These are phyloP conservation scores for Delichon dasypus DNA, from an alignment of 2,797 vertebrate genomes.

Conservation along the genomic window DNA sequence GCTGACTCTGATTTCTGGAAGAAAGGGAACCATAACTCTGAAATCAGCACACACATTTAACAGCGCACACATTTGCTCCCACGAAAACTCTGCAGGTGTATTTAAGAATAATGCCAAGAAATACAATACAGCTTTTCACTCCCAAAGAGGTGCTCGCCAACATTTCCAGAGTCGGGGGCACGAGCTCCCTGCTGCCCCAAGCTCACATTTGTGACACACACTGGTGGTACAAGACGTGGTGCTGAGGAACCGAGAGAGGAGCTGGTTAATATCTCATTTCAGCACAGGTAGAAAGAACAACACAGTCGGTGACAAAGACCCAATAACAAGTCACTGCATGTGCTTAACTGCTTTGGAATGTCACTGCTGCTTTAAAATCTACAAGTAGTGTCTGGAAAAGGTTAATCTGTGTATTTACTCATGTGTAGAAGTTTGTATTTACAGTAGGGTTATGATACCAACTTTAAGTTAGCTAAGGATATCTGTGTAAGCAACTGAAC, in stretches of 20 bases:
- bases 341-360: slow-evolving; percentile 61
- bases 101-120: not conserved
- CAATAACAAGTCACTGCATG: slow-evolving; percentile 44
- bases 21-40: not conserved
- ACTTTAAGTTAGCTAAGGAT: slow-evolving; percentile 73
- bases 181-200: not conserved
- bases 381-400: slow-evolving; percentile 71
- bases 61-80: not conserved
- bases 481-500: slow-evolving; percentile 71
- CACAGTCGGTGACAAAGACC: not conserved
- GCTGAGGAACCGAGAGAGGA: not conserved
- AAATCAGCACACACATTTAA: not conserved
- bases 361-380: slow-evolving; percentile 70
- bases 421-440: slow-evolving; percentile 75
- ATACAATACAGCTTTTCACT: not conserved
- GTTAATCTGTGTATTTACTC: slow-evolving; percentile 75
- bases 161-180: not conserved
- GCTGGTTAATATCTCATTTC: slow-evolving; percentile 4
- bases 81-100: not conserved
- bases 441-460: slow-evolving; percentile 72
- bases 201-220: not conserved
- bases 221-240: not conserved
- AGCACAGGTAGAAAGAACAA: not conserved
- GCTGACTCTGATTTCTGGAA: not conserved
- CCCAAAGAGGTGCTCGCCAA: not conserved